A percentile compares a stretch with the other conserved stretches of the same genome.
phyloP scores from a whole-genome alignment of 2,113 vertebrate genomes.

The Brienomyrus longianalis region DNA sequence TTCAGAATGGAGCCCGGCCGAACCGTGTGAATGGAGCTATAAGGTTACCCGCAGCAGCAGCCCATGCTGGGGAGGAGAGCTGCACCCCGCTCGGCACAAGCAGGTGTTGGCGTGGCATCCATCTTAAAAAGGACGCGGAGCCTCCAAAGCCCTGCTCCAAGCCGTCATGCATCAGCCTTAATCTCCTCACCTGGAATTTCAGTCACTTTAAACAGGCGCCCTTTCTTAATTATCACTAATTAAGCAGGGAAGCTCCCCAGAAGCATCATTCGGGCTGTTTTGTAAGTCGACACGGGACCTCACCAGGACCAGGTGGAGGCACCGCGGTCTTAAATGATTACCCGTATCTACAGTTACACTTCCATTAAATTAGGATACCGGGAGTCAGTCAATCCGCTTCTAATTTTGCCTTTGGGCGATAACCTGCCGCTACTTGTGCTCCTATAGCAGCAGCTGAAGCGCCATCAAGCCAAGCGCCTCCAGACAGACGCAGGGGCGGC shows the following conservation, averaged over 20 bases:
- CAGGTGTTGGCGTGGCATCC: not conserved
- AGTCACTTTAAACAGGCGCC: not conserved
- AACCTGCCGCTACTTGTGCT: not conserved
- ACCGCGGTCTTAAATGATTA: conserved; percentile 5
- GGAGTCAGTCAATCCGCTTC: conserved; percentile 9
- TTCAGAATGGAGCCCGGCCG: not conserved
- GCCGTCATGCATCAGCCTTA: not conserved
- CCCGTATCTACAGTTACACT: conserved; percentile 8
- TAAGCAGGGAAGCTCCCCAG: not conserved
- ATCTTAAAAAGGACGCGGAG: not conserved
- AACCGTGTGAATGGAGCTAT: not conserved
- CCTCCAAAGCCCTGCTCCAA: not conserved
- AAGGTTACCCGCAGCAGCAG: not conserved
- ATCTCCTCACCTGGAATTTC: not conserved
- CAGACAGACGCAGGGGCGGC: not conserved
- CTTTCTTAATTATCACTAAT: conserved; percentile 5
- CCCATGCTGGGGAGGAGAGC: not conserved
- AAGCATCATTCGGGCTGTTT: not conserved
- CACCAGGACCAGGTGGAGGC: not conserved
- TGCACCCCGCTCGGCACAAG: not conserved
- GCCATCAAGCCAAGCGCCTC: not conserved
- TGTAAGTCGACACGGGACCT: not conserved
- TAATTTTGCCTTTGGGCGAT: conserved; percentile 16
- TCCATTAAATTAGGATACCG: conserved; percentile 2
- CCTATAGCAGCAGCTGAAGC: not conserved